Percentiles rank a stretch among this genome's conserved stretches.
Conservation (phyloP, 2,797 vertebrate species). For the Falco biarmicus region DNA sequence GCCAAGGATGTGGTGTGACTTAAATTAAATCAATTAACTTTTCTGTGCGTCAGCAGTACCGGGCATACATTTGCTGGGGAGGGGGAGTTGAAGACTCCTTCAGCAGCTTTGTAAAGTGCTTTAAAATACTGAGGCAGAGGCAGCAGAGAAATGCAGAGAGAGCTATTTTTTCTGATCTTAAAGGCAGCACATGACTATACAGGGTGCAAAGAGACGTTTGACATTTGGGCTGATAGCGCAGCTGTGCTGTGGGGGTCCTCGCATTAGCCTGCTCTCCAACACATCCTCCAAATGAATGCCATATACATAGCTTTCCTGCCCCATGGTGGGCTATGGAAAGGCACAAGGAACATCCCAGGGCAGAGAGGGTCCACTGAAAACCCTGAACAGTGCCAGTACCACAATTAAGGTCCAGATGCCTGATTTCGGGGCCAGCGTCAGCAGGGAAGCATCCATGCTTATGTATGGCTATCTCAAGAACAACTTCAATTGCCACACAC, state of each 20-base stretch:
- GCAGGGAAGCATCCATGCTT: neutral
- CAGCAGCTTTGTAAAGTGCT: neutral
- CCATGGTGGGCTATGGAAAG: neutral
- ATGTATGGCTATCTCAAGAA: neutral
- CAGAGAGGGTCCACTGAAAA: neutral
- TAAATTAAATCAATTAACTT: conserved; percentile 24
- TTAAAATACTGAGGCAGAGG: neutral
- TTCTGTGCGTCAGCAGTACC: neutral
- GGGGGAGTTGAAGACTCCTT: neutral
- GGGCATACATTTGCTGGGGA: neutral
- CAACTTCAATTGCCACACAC: neutral
- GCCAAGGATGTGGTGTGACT: conserved; percentile 47
- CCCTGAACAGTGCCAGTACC: accelerated
- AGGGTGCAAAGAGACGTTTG: neutral
- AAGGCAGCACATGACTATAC: neutral
- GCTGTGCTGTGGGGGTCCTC: neutral
- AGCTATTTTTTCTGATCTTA: neutral
- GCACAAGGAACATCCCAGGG: neutral
- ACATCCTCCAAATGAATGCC: neutral
- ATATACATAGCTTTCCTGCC: neutral
- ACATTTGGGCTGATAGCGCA: neutral
- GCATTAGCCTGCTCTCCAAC: neutral
- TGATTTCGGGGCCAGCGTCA: neutral
- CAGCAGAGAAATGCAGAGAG: neutral
- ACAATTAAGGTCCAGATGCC: neutral